phyloP scores from a whole-genome alignment of 2,888 invertebrate species.

The Drosophila subquinaria region DNA sequence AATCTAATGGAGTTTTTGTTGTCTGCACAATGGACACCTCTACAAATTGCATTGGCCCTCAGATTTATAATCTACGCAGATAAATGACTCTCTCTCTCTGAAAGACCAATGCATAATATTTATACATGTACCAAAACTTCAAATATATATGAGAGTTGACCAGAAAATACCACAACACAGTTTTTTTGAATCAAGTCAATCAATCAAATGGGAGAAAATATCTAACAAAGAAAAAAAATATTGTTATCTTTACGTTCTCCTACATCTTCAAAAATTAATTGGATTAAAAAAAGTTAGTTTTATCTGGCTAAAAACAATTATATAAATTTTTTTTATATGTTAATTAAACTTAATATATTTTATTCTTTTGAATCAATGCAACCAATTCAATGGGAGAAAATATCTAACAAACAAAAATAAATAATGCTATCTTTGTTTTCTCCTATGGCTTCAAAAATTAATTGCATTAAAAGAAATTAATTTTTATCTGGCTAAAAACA shows the following conservation, averaged over 20 bases:
- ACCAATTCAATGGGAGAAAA: background rate
- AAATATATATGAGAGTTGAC: background rate
- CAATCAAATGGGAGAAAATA: background rate
- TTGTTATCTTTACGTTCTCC: too few species aligned
- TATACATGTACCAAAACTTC: background rate
- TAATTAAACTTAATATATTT: too few species aligned
- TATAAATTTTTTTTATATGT: too few species aligned
- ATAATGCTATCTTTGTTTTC: too few species aligned
- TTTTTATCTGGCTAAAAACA: background rate
- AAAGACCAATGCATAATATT: slow-evolving; percentile 2
- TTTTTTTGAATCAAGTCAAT: background rate
- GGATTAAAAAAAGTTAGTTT: background rate
- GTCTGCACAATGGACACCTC: slow-evolving; percentile 13
- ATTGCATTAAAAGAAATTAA: background rate
- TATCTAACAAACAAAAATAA: too few species aligned
- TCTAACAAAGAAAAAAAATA: too few species aligned
- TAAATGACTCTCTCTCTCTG: slow-evolving; percentile 6
- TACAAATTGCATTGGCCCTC: slow-evolving; percentile 44
- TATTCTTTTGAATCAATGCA: background rate
- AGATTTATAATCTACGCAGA: slow-evolving; percentile 28
- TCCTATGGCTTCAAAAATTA: background rate
- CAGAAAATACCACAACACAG: background rate
- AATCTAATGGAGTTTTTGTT: slow-evolving; percentile 16
- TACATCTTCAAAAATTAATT: background rate
- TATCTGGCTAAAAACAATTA: too few species aligned